A percentile compares a stretch with the other conserved stretches of the same genome.
Evolutionary conservation across 2,888 invertebrate species (phyloP).

Genomic region (Troilus luridus): DNA sequence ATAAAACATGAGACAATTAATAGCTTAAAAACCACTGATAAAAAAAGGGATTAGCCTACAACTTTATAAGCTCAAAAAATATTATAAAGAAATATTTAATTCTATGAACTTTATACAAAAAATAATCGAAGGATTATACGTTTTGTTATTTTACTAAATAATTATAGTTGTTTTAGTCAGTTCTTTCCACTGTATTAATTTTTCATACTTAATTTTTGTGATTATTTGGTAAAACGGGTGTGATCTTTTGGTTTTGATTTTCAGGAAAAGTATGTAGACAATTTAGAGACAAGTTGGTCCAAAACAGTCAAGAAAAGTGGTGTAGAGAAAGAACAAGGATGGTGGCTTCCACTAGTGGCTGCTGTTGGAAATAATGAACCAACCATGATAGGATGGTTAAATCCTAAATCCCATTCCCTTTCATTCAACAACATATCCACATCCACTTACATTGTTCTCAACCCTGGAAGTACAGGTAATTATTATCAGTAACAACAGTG

Average conservation of each 20-base stretch:
- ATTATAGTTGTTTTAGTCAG: too few relatives aligned
- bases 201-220: neutral
- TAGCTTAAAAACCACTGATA: neutral
- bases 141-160: too few relatives aligned
- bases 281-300: slow-evolving; percentile 64
- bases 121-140: too few relatives aligned
- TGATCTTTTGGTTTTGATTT: slow-evolving; percentile 41
- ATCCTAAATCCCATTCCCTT: slow-evolving; percentile 58
- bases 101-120: too few relatives aligned
- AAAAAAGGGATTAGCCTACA: neutral
- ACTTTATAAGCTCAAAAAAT: neutral
- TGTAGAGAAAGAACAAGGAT: slow-evolving; percentile 62
- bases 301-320: slow-evolving; percentile 65
- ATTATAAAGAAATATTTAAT: too few relatives aligned
- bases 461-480: slow-evolving; percentile 87
- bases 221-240: neutral
- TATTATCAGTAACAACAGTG: neutral
- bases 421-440: slow-evolving; percentile 62
- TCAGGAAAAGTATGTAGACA: slow-evolving; percentile 65
- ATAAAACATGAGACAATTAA: neutral
- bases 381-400: slow-evolving; percentile 60
- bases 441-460: slow-evolving; percentile 75
- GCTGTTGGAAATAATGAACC: slow-evolving; percentile 60
- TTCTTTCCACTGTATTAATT: neutral
- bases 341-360: slow-evolving; percentile 65